These are phyloP conservation scores for Typhlomys cinereus DNA, from an alignment of 2,113 vertebrate species.

Conservation along the genomic window DNA sequence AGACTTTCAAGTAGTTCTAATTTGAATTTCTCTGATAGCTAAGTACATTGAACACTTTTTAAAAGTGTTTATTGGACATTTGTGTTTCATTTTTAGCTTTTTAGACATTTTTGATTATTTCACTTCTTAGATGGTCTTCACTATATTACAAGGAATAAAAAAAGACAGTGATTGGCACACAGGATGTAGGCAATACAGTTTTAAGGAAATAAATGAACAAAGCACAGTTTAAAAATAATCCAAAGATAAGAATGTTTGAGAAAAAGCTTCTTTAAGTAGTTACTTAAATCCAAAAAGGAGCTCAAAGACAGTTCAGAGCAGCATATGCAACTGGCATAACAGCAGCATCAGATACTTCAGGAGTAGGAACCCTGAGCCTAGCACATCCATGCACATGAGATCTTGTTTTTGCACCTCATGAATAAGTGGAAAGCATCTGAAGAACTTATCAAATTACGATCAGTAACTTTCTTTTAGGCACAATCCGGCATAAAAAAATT, in stretches of 20 bases:
- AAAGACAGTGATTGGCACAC: not conserved
- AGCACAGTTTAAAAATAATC: not conserved
- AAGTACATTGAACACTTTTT: not conserved
- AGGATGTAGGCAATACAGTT: not conserved
- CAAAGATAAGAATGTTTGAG: not conserved
- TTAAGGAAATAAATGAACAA: not conserved
- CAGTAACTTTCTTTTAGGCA: too few relatives aligned
- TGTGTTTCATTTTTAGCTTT: not conserved
- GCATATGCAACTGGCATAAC: too few relatives aligned
- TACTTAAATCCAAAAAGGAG: not conserved
- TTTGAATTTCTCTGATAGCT: not conserved
- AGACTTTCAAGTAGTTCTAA: not conserved
- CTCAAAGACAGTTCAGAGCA: not conserved
- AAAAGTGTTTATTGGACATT: not conserved
- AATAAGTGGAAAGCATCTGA: not conserved
- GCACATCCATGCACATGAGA: not conserved
- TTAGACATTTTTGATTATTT: too few relatives aligned
- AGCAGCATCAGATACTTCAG: not conserved
- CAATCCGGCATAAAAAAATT: too few relatives aligned
- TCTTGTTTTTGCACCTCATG: not conserved
- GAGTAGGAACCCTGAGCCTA: not conserved
- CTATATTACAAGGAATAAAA: not conserved
- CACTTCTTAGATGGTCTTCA: not conserved
- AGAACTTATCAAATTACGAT: not conserved
- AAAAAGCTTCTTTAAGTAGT: not conserved